Evolutionary conservation across 2,888 invertebrate species (phyloP), one percentile per base, ranked within the genome.

Genomic region (Cyaniris semiargus): DNA sequence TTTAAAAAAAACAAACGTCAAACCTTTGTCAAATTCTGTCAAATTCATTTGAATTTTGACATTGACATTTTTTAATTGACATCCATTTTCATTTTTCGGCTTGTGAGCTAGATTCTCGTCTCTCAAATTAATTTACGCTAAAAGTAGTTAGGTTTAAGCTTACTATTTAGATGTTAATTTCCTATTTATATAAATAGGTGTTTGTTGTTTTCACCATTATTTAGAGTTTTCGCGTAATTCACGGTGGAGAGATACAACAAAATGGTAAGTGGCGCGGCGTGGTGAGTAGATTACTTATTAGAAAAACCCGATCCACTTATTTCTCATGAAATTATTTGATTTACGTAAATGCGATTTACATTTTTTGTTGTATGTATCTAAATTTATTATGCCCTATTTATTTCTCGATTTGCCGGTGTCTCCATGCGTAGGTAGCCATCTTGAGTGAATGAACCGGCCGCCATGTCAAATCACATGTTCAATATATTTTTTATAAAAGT

Each of bases 401-500:
- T 27, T 27, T 31, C 27, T 27, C 8, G 72, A 7, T 27, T 27
- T 74, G 72, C 77, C 77, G 77, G 77, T 71, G 71, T 48, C 53
- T 44, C 23, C 48, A 74, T 53, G 48, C 85, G 66, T 66, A 66
- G 86, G 88, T 85, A 88, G 93, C 92, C 93, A 92, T 92, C 87
- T 93, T 93, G 91, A 86, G 84, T 74, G 82, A 84, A 85, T 85
- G 91, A 89, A 89, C 88, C 87, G 88, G 87, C 86, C 88, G 91
- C 92, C 92, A 92, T 91, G 91, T 92, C 91, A 88, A 85, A 88
- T 88, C 89, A 88, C 86, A 85, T 87, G 87, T 85, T 85, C 78
- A 71, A 58, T 75, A 76, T n/a, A n/a, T n/a, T 79, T 74, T 76
- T 76, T 34, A 53, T 76, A 15, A 18, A 44, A 53, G 34, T 21